Base-by-base conservation (phyloP, 2,888 invertebrate species). In the Phanerotoma sp. region DNA sequence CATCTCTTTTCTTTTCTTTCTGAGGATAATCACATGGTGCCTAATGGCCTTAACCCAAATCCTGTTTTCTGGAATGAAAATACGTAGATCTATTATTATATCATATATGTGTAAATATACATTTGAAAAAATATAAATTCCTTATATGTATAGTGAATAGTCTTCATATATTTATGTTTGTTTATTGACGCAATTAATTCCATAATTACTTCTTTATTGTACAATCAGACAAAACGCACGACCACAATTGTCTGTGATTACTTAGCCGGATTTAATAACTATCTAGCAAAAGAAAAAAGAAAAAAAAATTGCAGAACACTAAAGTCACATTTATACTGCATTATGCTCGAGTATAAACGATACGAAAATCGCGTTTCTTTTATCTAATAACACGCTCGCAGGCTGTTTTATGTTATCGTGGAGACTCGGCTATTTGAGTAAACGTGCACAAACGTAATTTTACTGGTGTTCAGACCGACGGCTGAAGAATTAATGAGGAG, bases 331-430 rank as follows among this genome's bases (percentile, higher is more conserved):
- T 55, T 38, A n/a, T n/a, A n/a, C n/a, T n/a, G n/a, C n/a, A n/a
- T n/a, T n/a, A n/a, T n/a, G n/a, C n/a, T n/a, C n/a, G n/a, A n/a
- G n/a, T n/a, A n/a, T n/a, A n/a, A n/a, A n/a, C 9, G 25, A 25
- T 25, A 25, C 25, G 15, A 25, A 54, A 54, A 53, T 56, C 49
- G 50, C 46, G 35, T 53, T 55, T 38, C 20, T 46, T 57, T 53
- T 58, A 60, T 62, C 51, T 56, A 55, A 58, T 58, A 58, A 60
- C 62, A 60, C 45, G 44, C 42, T 51, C 44, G n/a, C 21, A 45
- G 56, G 51, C 40, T 41, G 47, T 60, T 58, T 51, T 41, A 42
- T 46, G 58, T 62, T 62, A 62, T 62, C 62, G 54, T 28, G 33
- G 50, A 37, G 28, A 58, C 51, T 52, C 41, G 52, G 42, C 58